phyloP scores from a whole-genome alignment of 2,113 vertebrate species.

The Furnarius figulus region DNA sequence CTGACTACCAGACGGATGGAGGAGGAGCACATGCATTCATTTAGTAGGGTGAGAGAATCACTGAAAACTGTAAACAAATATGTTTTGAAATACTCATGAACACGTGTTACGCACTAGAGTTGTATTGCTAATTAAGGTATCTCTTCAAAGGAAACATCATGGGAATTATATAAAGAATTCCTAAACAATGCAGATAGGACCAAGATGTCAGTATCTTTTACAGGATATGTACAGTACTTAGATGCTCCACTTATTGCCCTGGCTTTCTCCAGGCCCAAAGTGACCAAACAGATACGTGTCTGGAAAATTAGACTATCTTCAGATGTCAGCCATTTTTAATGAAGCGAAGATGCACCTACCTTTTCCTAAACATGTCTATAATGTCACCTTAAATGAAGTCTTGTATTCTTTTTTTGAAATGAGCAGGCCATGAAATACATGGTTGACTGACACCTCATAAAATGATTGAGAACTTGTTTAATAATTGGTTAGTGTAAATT shows the following conservation, averaged over 20 bases:
- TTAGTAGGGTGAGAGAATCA: neutral
- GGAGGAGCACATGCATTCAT: neutral
- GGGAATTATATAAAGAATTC: neutral
- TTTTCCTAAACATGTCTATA: neutral
- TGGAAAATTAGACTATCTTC: neutral
- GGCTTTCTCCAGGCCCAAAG: neutral
- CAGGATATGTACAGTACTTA: neutral
- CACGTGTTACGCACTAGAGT: neutral
- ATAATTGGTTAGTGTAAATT: neutral
- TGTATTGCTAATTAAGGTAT: slow-evolving; percentile 16
- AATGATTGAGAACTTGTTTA: neutral
- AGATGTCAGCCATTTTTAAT: neutral
- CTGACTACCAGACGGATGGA: neutral
- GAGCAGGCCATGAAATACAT: neutral
- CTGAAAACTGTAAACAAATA: slow-evolving; percentile 3
- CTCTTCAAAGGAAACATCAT: neutral
- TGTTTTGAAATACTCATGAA: slow-evolving; percentile 21
- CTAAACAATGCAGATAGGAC: neutral
- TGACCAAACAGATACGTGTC: neutral
- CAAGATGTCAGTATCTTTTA: neutral
- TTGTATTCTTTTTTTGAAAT: neutral
- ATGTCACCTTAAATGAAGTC: neutral
- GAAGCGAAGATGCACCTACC: neutral
- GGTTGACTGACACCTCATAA: neutral
- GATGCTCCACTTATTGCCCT: neutral